phyloP scores from a whole-genome alignment of 2,113 vertebrate species.

The Istiophorus platypterus region DNA sequence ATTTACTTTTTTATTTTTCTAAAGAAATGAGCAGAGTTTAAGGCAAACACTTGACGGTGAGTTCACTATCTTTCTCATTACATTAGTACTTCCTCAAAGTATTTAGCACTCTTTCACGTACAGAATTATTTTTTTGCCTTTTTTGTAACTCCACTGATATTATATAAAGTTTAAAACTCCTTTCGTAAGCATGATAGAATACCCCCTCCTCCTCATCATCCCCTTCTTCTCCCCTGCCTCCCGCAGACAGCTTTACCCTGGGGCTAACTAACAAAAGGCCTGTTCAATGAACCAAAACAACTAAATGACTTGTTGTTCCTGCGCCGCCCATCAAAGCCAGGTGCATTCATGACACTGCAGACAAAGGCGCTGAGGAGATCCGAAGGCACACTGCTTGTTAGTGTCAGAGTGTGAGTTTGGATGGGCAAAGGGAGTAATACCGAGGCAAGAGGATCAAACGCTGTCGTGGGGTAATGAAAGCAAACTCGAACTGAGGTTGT shows the following conservation, averaged over 20 bases:
- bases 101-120: slow-evolving; percentile 24
- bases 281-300: slow-evolving; percentile 63
- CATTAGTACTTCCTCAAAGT: not conserved
- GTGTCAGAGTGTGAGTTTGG: slow-evolving; percentile 44
- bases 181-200: slow-evolving; percentile 22
- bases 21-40: slow-evolving; percentile 18
- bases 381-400: slow-evolving; percentile 64
- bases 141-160: slow-evolving; percentile 11
- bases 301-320: slow-evolving; percentile 74
- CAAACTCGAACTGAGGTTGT: slow-evolving; percentile 9
- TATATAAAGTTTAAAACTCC: slow-evolving; percentile 18
- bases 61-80: slow-evolving; percentile 28
- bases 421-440: slow-evolving; percentile 15
- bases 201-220: not conserved
- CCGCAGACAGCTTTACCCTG: slow-evolving; percentile 64
- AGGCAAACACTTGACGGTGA: slow-evolving; percentile 34
- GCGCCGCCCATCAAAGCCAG: slow-evolving; percentile 66
- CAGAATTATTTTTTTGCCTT: slow-evolving; percentile 25
- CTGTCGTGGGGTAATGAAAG: slow-evolving; percentile 37
- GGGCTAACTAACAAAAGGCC: slow-evolving; percentile 63
- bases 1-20: slow-evolving; percentile 15
- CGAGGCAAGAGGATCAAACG: slow-evolving; percentile 49
- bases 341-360: slow-evolving; percentile 55
- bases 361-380: slow-evolving; percentile 27
- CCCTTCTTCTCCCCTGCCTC: slow-evolving; percentile 9